Evolutionary conservation across 2,113 vertebrate genomes (phyloP), one percentile per base, ranked within the genome.

Genomic region (Theropithecus gelada): DNA sequence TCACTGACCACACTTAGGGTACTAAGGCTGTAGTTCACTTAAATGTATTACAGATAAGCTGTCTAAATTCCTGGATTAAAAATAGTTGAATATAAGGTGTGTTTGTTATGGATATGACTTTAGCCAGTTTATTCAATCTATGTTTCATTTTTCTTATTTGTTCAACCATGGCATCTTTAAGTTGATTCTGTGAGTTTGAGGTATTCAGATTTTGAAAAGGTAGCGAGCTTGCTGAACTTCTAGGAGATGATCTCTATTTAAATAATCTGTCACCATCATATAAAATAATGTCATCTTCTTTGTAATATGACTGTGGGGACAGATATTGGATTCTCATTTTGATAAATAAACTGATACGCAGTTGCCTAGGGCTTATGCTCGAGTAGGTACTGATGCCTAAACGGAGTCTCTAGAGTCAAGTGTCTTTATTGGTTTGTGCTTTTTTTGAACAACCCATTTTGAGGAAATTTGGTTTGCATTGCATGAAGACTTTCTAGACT

Each of bases 321-420:
- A 96, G 85, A 86, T 94, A 78, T 16, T 75, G 40, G 48, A 86
- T 93, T 94, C 84, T 82, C 48, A 83, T 87, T 97, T 97, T 96
- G 86, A 93, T 50, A 66, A n/a, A 35, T 68, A 23, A 87, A 72
- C 45, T 79, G 83, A 89, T 73, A 73, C 0, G 17, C 2, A 23
- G 11, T 87, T 93, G 43, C 78, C 11, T 82, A 88, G 59, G 35
- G 45, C 90, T 97, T 32, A 52, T 72, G 59, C 27, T 59, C 45
- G 57, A 94, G 43, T 43, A 55, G 59, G 75, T 85, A 35, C 66
- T 94, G 66, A 55, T 70, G 17, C 72, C 81, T 55, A 55, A 68
- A 35, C 7, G 13, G 68, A 57, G 52, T 90, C 30, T 80, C 6
- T 78, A 3, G 48, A 55, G 68, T 61, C 13, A 48, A 48, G 35